phyloP scores from a whole-genome alignment of 2,797 vertebrate species.

The Semotilus atromaculatus region DNA sequence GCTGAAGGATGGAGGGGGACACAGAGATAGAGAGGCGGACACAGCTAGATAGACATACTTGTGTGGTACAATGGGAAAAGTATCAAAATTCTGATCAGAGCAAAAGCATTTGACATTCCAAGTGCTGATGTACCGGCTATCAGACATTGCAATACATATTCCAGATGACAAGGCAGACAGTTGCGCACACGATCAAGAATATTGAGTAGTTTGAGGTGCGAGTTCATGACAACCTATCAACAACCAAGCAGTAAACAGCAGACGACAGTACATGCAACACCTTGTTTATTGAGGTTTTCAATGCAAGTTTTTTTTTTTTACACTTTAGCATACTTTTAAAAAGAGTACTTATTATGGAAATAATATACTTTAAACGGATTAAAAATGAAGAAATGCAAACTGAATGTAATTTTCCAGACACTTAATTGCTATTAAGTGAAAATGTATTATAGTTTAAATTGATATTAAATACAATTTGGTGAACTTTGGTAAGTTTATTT shows the following conservation, averaged over 20 bases:
- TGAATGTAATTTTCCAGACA: neutral
- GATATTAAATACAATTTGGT: neutral
- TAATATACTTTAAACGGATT: neutral
- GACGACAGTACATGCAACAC: neutral
- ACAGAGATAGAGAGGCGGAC: neutral
- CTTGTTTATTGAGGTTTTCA: neutral
- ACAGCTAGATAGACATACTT: neutral
- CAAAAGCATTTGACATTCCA: constrained; percentile 32
- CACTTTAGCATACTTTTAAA: neutral
- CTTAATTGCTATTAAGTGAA: neutral
- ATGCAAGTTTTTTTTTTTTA: neutral
- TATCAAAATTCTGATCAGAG: constrained; percentile 34
- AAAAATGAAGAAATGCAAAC: neutral
- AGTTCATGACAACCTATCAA: neutral
- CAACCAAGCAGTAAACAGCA: neutral
- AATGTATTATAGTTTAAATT: neutral
- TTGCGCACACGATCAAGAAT: constrained; percentile 1
- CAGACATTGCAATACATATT: constrained; percentile 24
- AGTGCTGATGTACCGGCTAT: constrained; percentile 4
- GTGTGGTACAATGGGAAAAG: constrained; percentile 16
- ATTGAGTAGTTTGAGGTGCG: constrained; percentile 9
- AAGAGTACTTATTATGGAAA: neutral
- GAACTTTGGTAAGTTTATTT: neutral
- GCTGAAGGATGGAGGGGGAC: neutral
- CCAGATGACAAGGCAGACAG: constrained; percentile 15